These are phyloP conservation scores for Halcyon malimbica DNA, from an alignment of 2,113 vertebrate species.

Conservation along the genomic window DNA sequence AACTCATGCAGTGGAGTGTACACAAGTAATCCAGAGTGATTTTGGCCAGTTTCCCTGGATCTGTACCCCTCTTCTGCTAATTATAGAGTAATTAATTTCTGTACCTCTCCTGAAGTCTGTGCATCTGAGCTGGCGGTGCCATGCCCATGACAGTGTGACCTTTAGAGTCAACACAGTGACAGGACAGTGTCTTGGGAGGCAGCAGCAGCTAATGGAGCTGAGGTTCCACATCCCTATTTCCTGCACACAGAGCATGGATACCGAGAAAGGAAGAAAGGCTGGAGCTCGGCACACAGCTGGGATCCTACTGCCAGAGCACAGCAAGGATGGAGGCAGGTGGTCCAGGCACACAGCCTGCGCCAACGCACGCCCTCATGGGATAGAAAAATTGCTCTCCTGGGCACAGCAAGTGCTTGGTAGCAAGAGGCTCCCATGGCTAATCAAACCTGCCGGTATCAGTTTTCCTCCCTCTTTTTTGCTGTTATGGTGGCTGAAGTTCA, in stretches of 20 bases:
- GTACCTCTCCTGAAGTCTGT: neutral
- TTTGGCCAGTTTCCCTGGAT: neutral
- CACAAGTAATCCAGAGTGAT: neutral
- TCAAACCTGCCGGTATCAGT: fast-evolving
- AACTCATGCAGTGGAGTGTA: neutral
- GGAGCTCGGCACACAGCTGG: neutral
- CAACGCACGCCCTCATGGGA: neutral
- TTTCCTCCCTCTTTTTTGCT: neutral
- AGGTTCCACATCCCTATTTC: neutral
- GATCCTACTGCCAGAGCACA: neutral
- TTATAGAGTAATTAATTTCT: neutral
- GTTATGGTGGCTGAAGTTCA: neutral
- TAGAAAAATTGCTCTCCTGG: neutral
- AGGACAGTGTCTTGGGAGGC: neutral
- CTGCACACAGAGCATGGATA: neutral
- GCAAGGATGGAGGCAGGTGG: fast-evolving
- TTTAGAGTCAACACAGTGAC: neutral
- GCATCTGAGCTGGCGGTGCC: fast-evolving
- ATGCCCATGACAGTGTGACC: neutral
- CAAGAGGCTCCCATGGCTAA: neutral
- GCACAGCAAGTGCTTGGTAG: neutral
- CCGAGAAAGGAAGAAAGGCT: neutral
- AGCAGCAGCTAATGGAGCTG: neutral
- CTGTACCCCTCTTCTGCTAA: neutral
- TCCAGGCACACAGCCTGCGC: fast-evolving